Base-by-base conservation (phyloP, 2,113 vertebrate genomes). In the Notiomystis cincta region DNA sequence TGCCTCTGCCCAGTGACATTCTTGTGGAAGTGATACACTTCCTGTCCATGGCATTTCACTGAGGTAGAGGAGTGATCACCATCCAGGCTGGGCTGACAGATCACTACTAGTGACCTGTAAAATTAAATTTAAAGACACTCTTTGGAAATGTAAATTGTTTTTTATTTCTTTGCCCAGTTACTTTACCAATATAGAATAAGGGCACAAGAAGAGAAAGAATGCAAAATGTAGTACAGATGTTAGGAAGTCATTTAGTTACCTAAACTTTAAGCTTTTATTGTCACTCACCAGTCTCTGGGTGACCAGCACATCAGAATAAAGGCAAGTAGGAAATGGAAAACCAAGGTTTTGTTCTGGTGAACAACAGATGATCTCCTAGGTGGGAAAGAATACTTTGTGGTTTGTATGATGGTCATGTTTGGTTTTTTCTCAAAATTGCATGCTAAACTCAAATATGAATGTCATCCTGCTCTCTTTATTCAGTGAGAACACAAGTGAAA, bases 351-450 rank as follows among this genome's bases (percentile, higher is more conserved):
- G 4, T 80, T 88, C 21, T 62, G 16, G 14, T 58, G 27, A 61
- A 53, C 2, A 72, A 35, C 15, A 71, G 5, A 35, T 56, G 7
- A 53, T 50, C 4, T 79, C 7, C 35, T 61, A 56, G 8, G 18
- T 15, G 37, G 38, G 15, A 35, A 19, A 88, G 15, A 66, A 27
- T 54, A 47, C 48, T 95, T 44, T 23, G 6, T 56, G 5, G 3
- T 64, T 30, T 4, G 0, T n/a, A 18, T 0, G 2, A 17, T 38
- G 23, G 6, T 53, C 8, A 8, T 23, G 10, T 0, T 16, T 35
- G 60, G 10, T 30, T 82, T 23, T 20, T 51, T 48, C 38, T 88
- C n/a, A 79, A 56, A 83, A 57, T 19, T 76, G 17, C 23, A 48
- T 22, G 1, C 8, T 66, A 61, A 80, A 6, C 15, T 77, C 28